Evolutionary conservation across 1,140 invertebrate genomes (phyloP).

Genomic region (Aphelinus certus): DNA sequence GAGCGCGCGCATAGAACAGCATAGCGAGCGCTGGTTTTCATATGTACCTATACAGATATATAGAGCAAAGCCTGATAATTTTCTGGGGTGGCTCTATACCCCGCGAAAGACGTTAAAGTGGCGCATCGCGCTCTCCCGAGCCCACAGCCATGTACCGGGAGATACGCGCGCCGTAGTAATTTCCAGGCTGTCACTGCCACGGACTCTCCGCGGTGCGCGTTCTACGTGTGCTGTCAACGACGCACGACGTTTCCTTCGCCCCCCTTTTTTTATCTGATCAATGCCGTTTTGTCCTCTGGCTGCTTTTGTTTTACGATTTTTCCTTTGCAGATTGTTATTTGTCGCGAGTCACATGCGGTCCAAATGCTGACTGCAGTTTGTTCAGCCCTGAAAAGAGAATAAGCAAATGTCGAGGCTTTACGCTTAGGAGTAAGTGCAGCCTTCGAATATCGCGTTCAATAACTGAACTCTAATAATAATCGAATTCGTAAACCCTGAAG

Average conservation of each 20-base stretch:
- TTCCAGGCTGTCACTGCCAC: slow-evolving; percentile 31
- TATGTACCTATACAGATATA: not conserved
- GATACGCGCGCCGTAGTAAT: slow-evolving; percentile 31
- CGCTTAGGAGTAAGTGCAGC: too few relatives aligned
- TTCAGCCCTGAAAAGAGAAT: too few relatives aligned
- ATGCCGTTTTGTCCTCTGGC: not conserved
- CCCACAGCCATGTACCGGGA: not conserved
- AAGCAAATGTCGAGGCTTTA: too few relatives aligned
- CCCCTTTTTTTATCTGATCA: not conserved
- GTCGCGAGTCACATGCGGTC: too few relatives aligned
- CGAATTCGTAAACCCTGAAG: too few relatives aligned
- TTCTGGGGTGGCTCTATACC: slow-evolving; percentile 2
- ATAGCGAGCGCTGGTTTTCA: not conserved
- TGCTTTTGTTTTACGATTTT: slow-evolving; percentile 4
- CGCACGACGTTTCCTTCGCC: not conserved
- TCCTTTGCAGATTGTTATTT: not conserved
- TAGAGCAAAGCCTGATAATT: slow-evolving; percentile 9
- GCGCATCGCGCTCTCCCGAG: not conserved
- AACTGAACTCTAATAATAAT: too few relatives aligned
- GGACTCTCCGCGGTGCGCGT: not conserved
- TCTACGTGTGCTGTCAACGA: not conserved
- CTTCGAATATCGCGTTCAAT: too few relatives aligned
- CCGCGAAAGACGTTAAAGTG: slow-evolving; percentile 22
- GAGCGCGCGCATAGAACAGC: not conserved
- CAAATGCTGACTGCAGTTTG: not conserved